Evolutionary conservation across 2,113 vertebrate species (phyloP), one percentile per base, ranked within the genome.

Genomic region (Rhagologus leucostigma): DNA sequence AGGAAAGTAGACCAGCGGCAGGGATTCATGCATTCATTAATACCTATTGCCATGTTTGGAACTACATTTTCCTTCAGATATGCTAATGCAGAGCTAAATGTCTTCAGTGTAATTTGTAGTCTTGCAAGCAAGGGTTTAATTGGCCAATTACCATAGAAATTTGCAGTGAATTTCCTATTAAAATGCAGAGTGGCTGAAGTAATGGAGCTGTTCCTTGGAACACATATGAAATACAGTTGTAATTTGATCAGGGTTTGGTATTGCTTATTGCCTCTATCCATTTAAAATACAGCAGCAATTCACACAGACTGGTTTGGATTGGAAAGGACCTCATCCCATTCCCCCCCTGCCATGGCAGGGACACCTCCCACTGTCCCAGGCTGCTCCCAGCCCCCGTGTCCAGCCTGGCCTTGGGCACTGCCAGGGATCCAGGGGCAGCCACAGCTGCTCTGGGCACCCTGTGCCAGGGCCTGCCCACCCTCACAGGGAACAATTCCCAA

Each of bases 141-240:
- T 76, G 82, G 74, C 62, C 77, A 59, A 64, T 91, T 96, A 91
- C 32, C 63, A 80, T 47, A 74, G 87, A 79, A 65, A 94, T 89
- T 53, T 17, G 1, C 68, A 56, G 81, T 29, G 71, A 78, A 46
- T 81, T 68, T 88, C 57, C 37, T 21, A 69, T 90, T 92, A 57
- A 60, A 92, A 75, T 62, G 76, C 30, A 1, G 73, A 79, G 76
- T 16, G 29, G 46, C 64, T 88, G 91, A 33, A 62, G 64, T 50
- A 53, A 21, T 32, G 39, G 10, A 39, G 74, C 53, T 84, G 12
- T 67, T 73, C n/a, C 44, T 56, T 49, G 88, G 56, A 84, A 41
- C 41, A 46, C n/a, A 6, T 15, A 7, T 56, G 44, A 82, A 57
- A 81, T 57, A 44, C n/a, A 50, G 65, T 24, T 78, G 44, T n/a